These are phyloP conservation scores for Elymnias hypermnestra DNA, from an alignment of 1,140 invertebrate species.

Conservation along the genomic window DNA sequence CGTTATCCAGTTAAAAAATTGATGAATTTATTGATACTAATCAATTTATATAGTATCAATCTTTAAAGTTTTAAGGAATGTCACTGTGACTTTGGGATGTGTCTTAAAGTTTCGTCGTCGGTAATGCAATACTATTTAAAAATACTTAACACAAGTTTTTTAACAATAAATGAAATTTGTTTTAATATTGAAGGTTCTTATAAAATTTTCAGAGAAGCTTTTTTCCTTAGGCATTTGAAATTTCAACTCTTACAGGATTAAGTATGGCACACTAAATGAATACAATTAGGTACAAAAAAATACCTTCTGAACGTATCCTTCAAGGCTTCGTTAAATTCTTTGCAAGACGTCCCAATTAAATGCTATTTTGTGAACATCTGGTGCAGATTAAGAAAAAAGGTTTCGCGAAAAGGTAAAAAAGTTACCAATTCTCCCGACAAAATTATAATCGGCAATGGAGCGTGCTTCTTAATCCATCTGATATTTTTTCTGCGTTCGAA, in stretches of 20 bases:
- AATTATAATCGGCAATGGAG: slow-evolving; percentile 64
- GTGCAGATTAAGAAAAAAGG: slow-evolving; percentile 31
- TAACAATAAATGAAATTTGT: no score
- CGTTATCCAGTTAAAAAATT: no score
- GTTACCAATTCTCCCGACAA: slow-evolving; percentile 35
- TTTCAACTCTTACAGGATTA: slow-evolving; percentile 1
- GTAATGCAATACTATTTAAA: no score
- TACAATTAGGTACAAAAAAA: slow-evolving; percentile 1
- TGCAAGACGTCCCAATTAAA: slow-evolving; percentile 48
- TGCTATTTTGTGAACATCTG: slow-evolving; percentile 51
- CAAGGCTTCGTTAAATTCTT: slow-evolving; percentile 17
- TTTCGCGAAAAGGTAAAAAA: slow-evolving; percentile 39
- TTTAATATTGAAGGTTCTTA: no score
- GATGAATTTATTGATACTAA: no score
- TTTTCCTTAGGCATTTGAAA: neutral
- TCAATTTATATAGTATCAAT: no score
- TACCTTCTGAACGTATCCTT: slow-evolving; percentile 13
- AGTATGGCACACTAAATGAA: neutral
- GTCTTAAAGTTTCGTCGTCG: no score
- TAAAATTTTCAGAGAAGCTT: no score
- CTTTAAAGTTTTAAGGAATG: no score
- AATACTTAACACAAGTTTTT: no score
- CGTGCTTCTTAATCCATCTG: slow-evolving; percentile 53
- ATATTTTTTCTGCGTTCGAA: slow-evolving; percentile 21
- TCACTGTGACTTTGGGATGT: no score